Percentiles rank a stretch among this genome's conserved stretches.
phyloP scores from a whole-genome alignment of 2,113 vertebrate species.

The Canis aureus region DNA sequence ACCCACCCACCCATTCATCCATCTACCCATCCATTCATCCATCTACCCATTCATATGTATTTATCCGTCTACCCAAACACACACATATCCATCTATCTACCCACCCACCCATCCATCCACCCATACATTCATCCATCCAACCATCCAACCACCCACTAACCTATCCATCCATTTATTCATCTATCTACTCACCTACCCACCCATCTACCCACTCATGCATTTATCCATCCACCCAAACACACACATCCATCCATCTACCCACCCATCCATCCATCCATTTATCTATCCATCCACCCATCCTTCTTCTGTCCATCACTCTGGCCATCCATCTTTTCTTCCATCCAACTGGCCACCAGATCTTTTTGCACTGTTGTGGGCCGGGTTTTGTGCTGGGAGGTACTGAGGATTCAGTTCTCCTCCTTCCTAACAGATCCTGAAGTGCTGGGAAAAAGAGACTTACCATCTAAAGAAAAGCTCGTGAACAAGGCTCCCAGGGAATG shows the following conservation, averaged over 20 bases:
- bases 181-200: not conserved
- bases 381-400: not conserved
- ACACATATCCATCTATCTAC: not conserved
- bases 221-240: accelerated
- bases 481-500: not conserved
- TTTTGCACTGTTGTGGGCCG: accelerated
- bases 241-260: not conserved
- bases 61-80: no score
- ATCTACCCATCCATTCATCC: not conserved
- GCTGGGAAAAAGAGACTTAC: not conserved
- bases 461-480: not conserved
- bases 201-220: not conserved
- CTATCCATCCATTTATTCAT: not conserved
- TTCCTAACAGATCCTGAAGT: not conserved
- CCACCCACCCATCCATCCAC: not conserved
- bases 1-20: not conserved
- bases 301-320: not conserved
- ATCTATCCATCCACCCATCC: not conserved
- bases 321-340: no score
- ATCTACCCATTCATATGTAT: not conserved
- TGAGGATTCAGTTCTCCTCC: not conserved
- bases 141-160: no score
- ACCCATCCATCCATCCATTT: no score
- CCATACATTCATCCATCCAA: no score
- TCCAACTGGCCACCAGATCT: not conserved